These are phyloP conservation scores for Agonopterix alstromeriana DNA, from an alignment of 2,888 invertebrate species.

Conservation along the genomic window DNA sequence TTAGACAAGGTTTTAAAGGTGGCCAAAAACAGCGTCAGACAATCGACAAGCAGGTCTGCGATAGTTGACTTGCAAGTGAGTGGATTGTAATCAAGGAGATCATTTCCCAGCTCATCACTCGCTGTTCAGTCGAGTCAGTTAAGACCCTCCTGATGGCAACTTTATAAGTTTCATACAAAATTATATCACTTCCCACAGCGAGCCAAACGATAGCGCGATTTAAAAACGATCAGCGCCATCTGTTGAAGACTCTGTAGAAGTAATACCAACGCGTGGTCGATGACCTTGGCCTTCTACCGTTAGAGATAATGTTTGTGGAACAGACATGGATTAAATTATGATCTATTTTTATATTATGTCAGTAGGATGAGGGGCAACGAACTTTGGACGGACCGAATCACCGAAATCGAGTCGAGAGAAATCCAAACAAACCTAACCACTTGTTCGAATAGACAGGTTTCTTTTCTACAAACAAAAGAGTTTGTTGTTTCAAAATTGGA, in stretches of 20 bases:
- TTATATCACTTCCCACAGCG: slow-evolving; percentile 1
- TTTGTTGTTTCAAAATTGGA: not conserved
- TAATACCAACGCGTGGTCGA: slow-evolving; percentile 16
- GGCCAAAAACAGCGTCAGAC: slow-evolving; percentile 66
- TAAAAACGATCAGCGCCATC: slow-evolving; percentile 28
- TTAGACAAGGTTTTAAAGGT: slow-evolving; percentile 12
- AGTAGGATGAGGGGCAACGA: slow-evolving; percentile 16
- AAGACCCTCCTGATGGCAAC: slow-evolving; percentile 54
- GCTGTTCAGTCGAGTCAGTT: slow-evolving; percentile 76
- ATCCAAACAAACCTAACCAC: slow-evolving; percentile 17
- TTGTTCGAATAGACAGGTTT: slow-evolving; percentile 7
- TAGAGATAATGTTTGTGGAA: slow-evolving; percentile 18
- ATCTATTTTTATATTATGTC: slow-evolving; percentile 10
- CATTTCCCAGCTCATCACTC: slow-evolving; percentile 64
- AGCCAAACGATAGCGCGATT: slow-evolving; percentile 24
- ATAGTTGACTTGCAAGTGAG: slow-evolving; percentile 58
- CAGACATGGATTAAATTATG: not conserved
- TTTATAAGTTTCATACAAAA: not conserved
- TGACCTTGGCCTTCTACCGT: slow-evolving; percentile 36
- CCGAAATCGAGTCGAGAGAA: slow-evolving; percentile 22
- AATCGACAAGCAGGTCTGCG: slow-evolving; percentile 51
- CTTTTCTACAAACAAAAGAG: slow-evolving; percentile 10
- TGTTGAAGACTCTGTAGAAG: slow-evolving; percentile 15
- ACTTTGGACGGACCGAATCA: slow-evolving; percentile 8
- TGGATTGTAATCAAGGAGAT: slow-evolving; percentile 48